Percentiles rank a stretch among this genome's conserved stretches.
phyloP scores from a whole-genome alignment of 92 coral and sea anemone species.

The Siderastrea radians region DNA sequence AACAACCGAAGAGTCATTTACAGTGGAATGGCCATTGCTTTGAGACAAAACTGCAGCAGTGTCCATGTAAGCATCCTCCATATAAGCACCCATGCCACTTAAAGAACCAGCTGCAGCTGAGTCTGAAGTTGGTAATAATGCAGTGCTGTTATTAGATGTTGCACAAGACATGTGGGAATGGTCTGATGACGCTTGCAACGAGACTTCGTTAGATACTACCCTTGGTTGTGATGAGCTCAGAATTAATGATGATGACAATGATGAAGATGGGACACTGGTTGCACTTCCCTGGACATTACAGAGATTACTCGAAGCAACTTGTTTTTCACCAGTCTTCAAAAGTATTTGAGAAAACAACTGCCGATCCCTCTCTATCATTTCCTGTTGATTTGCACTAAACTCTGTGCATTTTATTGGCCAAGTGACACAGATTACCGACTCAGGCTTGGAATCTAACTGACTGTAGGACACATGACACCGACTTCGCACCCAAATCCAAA shows the following conservation, averaged over 20 bases:
- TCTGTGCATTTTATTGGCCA: slow-evolving; percentile 56
- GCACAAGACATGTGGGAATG: slow-evolving; percentile 1
- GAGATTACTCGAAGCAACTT: background rate
- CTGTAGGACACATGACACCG: slow-evolving; percentile 68
- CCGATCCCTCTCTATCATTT: slow-evolving; percentile 56
- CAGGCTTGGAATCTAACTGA: slow-evolving; percentile 78
- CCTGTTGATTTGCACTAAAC: slow-evolving; percentile 60
- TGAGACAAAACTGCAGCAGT: slow-evolving; percentile 34
- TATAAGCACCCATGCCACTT: background rate
- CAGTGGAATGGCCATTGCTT: background rate
- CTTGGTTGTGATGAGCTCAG: background rate
- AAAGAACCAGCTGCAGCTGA: background rate
- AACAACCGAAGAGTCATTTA: background rate
- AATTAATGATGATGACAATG: background rate
- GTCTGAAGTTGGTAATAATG: background rate
- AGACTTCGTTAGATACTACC: background rate
- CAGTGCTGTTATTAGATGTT: background rate
- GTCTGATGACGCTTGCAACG: background rate
- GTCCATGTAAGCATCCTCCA: slow-evolving; percentile 11
- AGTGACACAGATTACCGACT: slow-evolving; percentile 56
- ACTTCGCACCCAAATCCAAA: slow-evolving; percentile 74
- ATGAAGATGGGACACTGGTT: background rate
- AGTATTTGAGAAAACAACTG: slow-evolving; percentile 48
- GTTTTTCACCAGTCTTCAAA: slow-evolving; percentile 23
- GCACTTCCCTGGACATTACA: background rate